Evolutionary conservation across 2,113 vertebrate genomes (phyloP).

Genomic region (Pontoporia blainvillei): DNA sequence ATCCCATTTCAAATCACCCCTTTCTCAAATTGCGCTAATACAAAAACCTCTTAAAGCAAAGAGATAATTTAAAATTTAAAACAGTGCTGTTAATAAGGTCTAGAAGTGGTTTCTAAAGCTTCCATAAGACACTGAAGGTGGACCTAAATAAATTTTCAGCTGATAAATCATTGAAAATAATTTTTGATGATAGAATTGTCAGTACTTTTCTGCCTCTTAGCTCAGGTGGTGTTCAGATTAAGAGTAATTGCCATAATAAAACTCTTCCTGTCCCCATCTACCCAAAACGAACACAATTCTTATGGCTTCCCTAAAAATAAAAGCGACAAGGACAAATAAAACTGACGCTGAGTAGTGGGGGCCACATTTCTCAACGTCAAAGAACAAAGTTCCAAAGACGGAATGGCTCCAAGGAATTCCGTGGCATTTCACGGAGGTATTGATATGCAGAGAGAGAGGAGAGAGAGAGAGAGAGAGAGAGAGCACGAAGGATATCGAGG

Average conservation of each 20-base stretch:
- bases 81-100: neutral
- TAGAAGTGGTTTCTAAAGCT: neutral
- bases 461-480: neutral
- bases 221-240: neutral
- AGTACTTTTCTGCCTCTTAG: neutral
- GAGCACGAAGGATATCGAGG: neutral
- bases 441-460: neutral
- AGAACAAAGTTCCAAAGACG: fast-evolving
- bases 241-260: neutral
- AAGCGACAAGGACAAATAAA: neutral
- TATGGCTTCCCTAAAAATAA: neutral
- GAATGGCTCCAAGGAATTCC: neutral
- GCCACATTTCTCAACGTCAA: neutral
- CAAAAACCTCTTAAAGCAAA: neutral
- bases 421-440: neutral
- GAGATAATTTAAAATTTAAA: neutral
- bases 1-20: neutral
- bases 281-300: neutral
- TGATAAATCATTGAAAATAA: neutral
- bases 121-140: neutral
- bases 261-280: neutral
- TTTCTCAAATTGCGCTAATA: neutral
- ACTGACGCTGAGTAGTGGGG: fast-evolving
- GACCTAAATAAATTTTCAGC: neutral
- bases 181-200: neutral